Base-by-base conservation (phyloP, 2,113 vertebrate species). In the Lanius ludovicianus region DNA sequence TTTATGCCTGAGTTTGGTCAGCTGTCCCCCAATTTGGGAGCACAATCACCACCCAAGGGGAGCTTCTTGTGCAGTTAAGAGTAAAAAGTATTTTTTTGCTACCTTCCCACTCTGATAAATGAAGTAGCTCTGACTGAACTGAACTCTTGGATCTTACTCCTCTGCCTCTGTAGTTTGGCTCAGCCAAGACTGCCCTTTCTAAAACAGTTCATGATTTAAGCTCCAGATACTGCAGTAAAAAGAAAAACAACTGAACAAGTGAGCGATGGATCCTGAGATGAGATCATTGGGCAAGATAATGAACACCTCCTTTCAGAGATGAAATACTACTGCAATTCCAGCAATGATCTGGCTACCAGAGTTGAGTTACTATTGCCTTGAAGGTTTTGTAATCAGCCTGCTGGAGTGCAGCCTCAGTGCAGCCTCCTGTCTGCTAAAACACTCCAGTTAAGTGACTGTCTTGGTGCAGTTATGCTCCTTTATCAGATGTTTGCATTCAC, bases 221-320 rank as follows among this genome's bases (percentile, higher is more conserved):
- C 64, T 81, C 65, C 77, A 87, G 81, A 89, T 59, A 70, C 49
- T 74, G 68, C 35, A 75, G n/a, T 41, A 59, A 81, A 86, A 90
- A 60, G 39, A n/a, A 92, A 92, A 94, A 74, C 70, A 92, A 94
- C 59, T 20, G 55, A 90, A 73, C 55, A 91, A 93, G 65, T 0
- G 4, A 77, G 79, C 78, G 90, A 93, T 89, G 68, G 77, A 78
- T 89, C 56, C 56, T 22, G n/a, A 85, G 91, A 96, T 96, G 93
- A 96, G 81, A 91, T 93, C 87, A 95, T 47, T 44, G 73, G 27
- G 70, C 70, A 87, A 84, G 92, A 90, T 93, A 87, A 93, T 90
- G 82, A 95, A 82, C 57, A 52, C 15, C 49, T 79, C 35, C 82
- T 84, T 90, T 96, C 84, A 96, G 87, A 94, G 44, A 91, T 89